These are phyloP conservation scores for Podiceps cristatus DNA, from an alignment of 2,113 vertebrate genomes.

Conservation along the genomic window DNA sequence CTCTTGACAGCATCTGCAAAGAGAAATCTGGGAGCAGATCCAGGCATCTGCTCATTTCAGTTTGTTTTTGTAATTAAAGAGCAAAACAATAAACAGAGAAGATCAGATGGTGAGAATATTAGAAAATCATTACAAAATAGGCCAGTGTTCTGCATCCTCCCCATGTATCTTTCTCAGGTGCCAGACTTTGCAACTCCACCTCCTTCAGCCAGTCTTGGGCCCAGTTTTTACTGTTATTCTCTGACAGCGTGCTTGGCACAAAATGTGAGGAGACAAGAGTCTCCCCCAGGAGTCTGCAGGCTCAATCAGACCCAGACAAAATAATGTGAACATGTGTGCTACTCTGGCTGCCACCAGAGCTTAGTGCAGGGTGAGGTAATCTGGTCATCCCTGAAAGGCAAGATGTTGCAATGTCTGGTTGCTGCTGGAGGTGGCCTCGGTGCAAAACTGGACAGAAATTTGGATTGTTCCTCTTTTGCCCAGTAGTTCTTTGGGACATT, in stretches of 20 bases:
- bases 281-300: background rate
- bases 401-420: background rate
- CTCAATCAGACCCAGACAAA: background rate
- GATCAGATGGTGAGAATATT: background rate
- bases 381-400: background rate
- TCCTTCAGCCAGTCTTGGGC: background rate
- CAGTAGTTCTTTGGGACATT: background rate
- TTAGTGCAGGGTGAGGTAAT: background rate
- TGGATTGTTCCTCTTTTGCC: background rate
- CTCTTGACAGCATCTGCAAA: conserved; percentile 18
- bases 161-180: background rate
- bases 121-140: background rate
- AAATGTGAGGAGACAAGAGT: background rate
- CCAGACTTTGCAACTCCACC: background rate
- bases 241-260: background rate
- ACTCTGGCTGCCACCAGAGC: background rate
- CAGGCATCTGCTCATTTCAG: conserved; percentile 11
- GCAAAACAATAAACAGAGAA: conserved; percentile 11
- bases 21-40: conserved; percentile 27
- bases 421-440: background rate
- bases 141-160: background rate
- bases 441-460: background rate
- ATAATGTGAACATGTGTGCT: background rate
- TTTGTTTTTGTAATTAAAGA: conserved; percentile 43
- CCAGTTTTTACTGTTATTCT: background rate